Evolutionary conservation across 2,888 invertebrate genomes (phyloP).

Genomic region (Plutella xylostella): DNA sequence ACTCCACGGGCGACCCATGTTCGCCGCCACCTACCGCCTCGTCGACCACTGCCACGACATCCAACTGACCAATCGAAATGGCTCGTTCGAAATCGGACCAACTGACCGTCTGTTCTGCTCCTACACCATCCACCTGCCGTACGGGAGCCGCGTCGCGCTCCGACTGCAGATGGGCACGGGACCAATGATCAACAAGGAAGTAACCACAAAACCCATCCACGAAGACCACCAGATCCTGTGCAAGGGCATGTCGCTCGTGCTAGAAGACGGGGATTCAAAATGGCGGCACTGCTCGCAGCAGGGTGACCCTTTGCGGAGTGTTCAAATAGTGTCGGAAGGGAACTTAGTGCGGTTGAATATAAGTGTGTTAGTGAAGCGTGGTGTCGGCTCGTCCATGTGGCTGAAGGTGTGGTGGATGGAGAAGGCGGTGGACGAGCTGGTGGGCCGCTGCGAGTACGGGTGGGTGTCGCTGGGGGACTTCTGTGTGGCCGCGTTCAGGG

Average conservation of each 20-base stretch:
- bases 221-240: slow-evolving; percentile 48
- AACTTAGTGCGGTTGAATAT: slow-evolving; percentile 67
- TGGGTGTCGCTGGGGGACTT: slow-evolving; percentile 77
- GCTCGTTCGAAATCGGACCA: slow-evolving; percentile 74
- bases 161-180: slow-evolving; percentile 70
- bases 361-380: slow-evolving; percentile 45
- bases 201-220: slow-evolving; percentile 44
- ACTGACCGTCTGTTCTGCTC: slow-evolving; percentile 72
- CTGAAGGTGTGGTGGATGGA: slow-evolving; percentile 74
- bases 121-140: slow-evolving; percentile 77
- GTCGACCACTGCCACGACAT: slow-evolving; percentile 81
- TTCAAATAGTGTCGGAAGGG: slow-evolving; percentile 70
- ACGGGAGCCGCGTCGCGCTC: slow-evolving; percentile 76
- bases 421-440: slow-evolving; percentile 70
- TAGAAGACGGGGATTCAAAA: slow-evolving; percentile 67
- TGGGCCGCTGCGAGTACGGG: slow-evolving; percentile 77
- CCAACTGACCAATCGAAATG: slow-evolving; percentile 72
- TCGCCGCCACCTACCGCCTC: slow-evolving; percentile 74
- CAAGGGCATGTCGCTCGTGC: slow-evolving; percentile 66
- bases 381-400: slow-evolving; percentile 54
- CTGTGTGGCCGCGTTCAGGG: slow-evolving; percentile 73
- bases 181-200: slow-evolving; percentile 41
- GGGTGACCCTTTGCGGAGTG: slow-evolving; percentile 67
- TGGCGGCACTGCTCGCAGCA: slow-evolving; percentile 73
- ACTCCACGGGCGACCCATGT: slow-evolving; percentile 74